Evolutionary conservation across 2,113 vertebrate genomes (phyloP).

Genomic region (Microtus ochrogaster): DNA sequence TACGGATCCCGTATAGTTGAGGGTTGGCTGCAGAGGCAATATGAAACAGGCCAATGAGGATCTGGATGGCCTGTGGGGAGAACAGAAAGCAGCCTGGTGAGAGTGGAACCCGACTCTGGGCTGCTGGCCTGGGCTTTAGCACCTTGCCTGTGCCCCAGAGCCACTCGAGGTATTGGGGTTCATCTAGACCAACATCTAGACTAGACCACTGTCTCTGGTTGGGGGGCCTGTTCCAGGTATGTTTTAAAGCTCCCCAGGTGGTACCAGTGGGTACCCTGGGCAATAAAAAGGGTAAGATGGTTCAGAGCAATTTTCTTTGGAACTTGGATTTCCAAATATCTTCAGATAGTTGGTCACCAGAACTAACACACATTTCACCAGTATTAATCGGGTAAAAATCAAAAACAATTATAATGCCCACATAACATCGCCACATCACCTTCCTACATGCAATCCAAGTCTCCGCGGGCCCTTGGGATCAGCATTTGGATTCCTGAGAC

Average conservation of each 20-base stretch:
- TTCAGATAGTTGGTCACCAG: background rate
- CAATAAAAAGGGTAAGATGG: background rate
- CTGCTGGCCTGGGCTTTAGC: background rate
- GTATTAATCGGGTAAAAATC: background rate
- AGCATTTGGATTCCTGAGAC: background rate
- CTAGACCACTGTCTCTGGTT: background rate
- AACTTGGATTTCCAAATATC: background rate
- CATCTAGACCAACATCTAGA: background rate
- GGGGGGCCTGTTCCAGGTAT: background rate
- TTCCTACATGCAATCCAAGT: background rate
- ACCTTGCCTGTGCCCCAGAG: background rate
- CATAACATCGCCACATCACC: background rate
- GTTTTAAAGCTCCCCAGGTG: background rate
- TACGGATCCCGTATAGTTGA: rapidly evolving
- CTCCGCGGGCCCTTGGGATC: background rate
- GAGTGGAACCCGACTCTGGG: background rate
- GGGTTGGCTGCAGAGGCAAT: background rate
- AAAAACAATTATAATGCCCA: background rate
- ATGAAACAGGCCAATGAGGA: constrained; percentile 53
- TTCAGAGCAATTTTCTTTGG: background rate
- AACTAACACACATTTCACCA: background rate
- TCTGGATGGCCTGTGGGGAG: constrained; percentile 53
- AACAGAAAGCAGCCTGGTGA: background rate
- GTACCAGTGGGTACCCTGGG: background rate
- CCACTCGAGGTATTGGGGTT: background rate